Percentiles rank a stretch among this genome's conserved stretches.
These are phyloP conservation scores for Silurus glanis DNA, from an alignment of 2,113 vertebrate genomes.

Conservation along the genomic window DNA sequence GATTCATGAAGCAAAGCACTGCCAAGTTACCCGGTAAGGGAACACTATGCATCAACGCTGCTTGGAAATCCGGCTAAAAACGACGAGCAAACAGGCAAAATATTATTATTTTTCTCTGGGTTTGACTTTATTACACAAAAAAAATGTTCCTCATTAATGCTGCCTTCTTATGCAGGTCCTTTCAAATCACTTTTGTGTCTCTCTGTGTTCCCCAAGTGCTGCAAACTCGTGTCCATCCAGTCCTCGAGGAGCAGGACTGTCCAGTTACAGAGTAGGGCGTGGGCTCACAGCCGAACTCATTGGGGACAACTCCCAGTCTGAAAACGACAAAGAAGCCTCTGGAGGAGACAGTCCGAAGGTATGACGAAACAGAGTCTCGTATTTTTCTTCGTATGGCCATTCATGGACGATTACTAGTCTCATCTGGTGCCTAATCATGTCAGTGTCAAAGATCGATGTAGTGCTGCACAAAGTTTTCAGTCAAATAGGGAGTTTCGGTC, in stretches of 20 bases:
- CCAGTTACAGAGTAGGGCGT: slow-evolving; percentile 90
- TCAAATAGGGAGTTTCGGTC: not conserved
- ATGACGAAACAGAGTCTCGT: slow-evolving; percentile 40
- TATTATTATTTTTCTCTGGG: not conserved
- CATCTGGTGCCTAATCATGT: too few species aligned
- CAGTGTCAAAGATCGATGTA: not conserved
- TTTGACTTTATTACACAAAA: not conserved
- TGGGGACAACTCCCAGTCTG: slow-evolving; percentile 89
- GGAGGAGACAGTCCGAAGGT: slow-evolving; percentile 99
- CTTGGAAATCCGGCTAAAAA: not conserved
- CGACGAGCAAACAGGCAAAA: not conserved
- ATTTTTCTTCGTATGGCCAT: not conserved
- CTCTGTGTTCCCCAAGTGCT: slow-evolving; percentile 72
- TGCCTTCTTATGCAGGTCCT: not conserved
- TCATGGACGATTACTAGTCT: not conserved
- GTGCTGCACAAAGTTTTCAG: not conserved
- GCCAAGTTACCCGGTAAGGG: not conserved
- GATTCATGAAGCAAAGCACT: not conserved
- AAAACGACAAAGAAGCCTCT: slow-evolving; percentile 96
- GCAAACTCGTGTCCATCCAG: slow-evolving; percentile 98
- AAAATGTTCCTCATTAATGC: too few species aligned
- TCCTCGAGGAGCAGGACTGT: slow-evolving; percentile 92
- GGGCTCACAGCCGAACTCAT: slow-evolving; percentile 90
- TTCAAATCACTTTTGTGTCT: not conserved
- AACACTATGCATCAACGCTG: not conserved